A percentile compares a stretch with the other conserved stretches of the same genome.
Evolutionary conservation across 2,888 invertebrate species (phyloP).

Genomic region (Stictocephala bisonia): DNA sequence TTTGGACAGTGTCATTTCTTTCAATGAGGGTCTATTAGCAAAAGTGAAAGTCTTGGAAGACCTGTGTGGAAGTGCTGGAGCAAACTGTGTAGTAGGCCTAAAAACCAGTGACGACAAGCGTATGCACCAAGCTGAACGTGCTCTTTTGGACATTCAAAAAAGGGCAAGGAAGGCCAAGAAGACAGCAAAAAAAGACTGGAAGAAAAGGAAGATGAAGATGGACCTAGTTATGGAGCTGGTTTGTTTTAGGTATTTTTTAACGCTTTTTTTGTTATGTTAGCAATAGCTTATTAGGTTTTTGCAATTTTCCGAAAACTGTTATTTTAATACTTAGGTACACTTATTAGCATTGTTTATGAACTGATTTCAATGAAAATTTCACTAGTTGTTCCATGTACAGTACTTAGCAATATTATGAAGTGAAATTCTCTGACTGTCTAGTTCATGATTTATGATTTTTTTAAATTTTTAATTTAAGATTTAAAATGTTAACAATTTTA

Average conservation of each 20-base stretch:
- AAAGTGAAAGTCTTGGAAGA: conserved; percentile 15
- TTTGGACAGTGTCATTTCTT: not conserved
- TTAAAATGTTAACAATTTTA: not conserved
- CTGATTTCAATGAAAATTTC: not conserved
- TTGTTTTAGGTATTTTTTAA: conserved; percentile 6
- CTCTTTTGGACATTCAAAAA: conserved; percentile 3
- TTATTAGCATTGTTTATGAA: not conserved
- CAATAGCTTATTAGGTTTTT: not conserved
- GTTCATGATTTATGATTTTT: not conserved
- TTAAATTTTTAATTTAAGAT: not conserved
- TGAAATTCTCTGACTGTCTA: not conserved
- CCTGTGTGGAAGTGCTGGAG: conserved; percentile 19
- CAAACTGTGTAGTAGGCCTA: not conserved
- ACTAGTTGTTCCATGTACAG: not conserved
- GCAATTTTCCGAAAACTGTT: not conserved
- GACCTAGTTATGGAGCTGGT: conserved; percentile 19
- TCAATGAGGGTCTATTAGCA: not conserved
- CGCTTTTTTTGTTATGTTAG: not conserved
- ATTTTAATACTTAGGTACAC: conserved; percentile 7
- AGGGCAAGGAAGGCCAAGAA: conserved; percentile 8
- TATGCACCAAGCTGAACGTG: not conserved
- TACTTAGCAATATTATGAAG: not conserved
- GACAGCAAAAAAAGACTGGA: conserved; percentile 7
- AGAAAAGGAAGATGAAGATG: conserved; percentile 4
- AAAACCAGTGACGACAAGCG: not conserved